Base-by-base conservation (phyloP, 2,113 vertebrate species). In the Nibea coibor region DNA sequence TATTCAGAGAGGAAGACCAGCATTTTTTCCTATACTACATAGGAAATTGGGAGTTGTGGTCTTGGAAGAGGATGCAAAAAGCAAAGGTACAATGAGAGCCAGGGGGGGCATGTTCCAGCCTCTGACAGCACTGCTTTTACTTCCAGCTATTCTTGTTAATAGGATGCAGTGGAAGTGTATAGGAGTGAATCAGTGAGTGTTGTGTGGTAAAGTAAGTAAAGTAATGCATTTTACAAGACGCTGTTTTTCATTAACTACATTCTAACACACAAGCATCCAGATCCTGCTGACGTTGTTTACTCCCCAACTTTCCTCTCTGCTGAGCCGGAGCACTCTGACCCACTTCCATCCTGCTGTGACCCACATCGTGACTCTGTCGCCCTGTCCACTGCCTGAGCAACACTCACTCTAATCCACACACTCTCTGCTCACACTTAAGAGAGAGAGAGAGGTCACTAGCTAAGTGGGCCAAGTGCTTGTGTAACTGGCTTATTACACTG, bases 271-370 rank as follows among this genome's bases (percentile, higher is more conserved):
- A 66, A 24, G 65, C 7, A 24, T 53, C 22, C 17, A 51, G 53
- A 74, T 76, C 61, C 20, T 54, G 59, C 81, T 85, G 71, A 80
- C 24, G n/a, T 64, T 24, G 16, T 19, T 24, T n/a, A 39, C 59
- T 54, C 42, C 47, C 64, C 16, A 14, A n/a, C 73, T 66, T 62
- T 66, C 62, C 77, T 63, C 78, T 80, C 47, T 9, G 42, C 22
- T 15, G 68, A 79, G 48, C 63, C 20, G 2, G 47, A 81, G 43
- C 72, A 66, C 86, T 77, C n/a, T 87, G 88, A 93, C 90, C 89
- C 84, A 91, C 75, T 90, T 92, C 67, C 81, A 78, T 70, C 81
- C 78, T 79, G 83, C 71, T 53, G 26, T 88, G 83, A 88, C 85
- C 88, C 82, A 89, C 72, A 90, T 93, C 39, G 35, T 56, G 62